Percentiles rank a stretch among this genome's conserved stretches.
These are phyloP conservation scores for Bombyx huttoni DNA, from an alignment of 2,888 invertebrate species.

Conservation along the genomic window DNA sequence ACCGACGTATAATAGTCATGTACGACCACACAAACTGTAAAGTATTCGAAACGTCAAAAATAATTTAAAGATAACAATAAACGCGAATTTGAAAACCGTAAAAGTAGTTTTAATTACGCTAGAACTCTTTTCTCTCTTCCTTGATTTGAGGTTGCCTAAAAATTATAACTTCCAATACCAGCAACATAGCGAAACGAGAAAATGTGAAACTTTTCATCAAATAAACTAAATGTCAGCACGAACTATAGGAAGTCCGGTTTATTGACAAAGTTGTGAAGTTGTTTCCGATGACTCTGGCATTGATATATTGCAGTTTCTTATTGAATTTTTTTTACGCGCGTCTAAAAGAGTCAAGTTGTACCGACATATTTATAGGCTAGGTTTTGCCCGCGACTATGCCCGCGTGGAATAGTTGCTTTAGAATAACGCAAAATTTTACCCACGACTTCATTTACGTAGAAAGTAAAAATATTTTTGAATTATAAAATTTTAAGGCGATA, in stretches of 20 bases:
- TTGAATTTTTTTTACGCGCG: conserved; percentile 14
- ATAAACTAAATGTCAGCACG: conserved; percentile 2
- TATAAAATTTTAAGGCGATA: too few species aligned
- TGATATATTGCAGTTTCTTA: conserved; percentile 18
- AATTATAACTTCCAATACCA: too few species aligned
- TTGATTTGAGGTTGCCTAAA: too few species aligned
- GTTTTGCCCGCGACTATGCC: too few species aligned
- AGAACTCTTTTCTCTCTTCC: too few species aligned
- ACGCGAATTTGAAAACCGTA: not conserved
- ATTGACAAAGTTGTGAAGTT: conserved; percentile 14
- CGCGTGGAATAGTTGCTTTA: too few species aligned
- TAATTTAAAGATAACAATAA: not conserved
- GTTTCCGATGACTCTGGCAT: conserved; percentile 11
- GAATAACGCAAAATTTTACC: too few species aligned
- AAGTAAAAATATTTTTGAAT: too few species aligned
- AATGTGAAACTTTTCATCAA: not conserved
- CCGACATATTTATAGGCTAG: too few species aligned
- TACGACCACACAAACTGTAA: too few species aligned
- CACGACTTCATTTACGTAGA: too few species aligned
- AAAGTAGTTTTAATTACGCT: not conserved
- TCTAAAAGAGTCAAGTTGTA: not conserved
- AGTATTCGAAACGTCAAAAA: not conserved
- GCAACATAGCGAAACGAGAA: not conserved
- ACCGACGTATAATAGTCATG: too few species aligned
- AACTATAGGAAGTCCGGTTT: conserved; percentile 12